These are phyloP conservation scores for Lepidurus packardi DNA, from an alignment of 1,140 invertebrate genomes.

Conservation along the genomic window DNA sequence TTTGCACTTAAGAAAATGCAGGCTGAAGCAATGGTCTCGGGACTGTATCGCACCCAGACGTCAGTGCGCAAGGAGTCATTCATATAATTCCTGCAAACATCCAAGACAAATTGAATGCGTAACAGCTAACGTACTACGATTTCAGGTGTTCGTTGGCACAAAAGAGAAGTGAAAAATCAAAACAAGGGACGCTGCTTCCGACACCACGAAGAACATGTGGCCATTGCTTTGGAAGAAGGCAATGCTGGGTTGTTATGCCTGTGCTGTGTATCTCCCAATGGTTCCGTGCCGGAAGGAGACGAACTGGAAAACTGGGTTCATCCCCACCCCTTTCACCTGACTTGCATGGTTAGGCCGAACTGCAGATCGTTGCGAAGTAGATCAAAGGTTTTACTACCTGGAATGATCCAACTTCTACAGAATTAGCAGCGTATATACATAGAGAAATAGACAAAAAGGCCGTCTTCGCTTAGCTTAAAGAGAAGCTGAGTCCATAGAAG, in stretches of 20 bases:
- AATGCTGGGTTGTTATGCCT: too few species aligned
- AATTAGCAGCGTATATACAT: conserved; percentile 19
- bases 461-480: neutral
- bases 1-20: conserved; percentile 93
- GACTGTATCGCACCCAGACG: conserved; percentile 90
- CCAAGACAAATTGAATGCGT: conserved; percentile 36
- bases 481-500: neutral
- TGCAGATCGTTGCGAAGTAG: conserved; percentile 16
- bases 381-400: neutral
- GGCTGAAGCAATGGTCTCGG: conserved; percentile 96
- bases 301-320: neutral
- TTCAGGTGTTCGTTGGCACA: neutral
- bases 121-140: conserved; percentile 4
- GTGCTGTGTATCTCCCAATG: neutral
- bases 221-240: too few species aligned
- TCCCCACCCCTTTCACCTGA: conserved; percentile 13
- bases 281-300: conserved; percentile 2
- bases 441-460: neutral
- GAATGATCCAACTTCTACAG: conserved; percentile 19
- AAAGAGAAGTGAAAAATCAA: neutral
- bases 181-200: neutral
- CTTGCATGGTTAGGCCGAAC: neutral
- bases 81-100: conserved; percentile 83
- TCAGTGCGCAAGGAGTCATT: conserved; percentile 96
- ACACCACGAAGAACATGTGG: too few species aligned